These are phyloP conservation scores for Gymnoscopelus braueri DNA, from an alignment of 2,797 vertebrate species.

Conservation along the genomic window DNA sequence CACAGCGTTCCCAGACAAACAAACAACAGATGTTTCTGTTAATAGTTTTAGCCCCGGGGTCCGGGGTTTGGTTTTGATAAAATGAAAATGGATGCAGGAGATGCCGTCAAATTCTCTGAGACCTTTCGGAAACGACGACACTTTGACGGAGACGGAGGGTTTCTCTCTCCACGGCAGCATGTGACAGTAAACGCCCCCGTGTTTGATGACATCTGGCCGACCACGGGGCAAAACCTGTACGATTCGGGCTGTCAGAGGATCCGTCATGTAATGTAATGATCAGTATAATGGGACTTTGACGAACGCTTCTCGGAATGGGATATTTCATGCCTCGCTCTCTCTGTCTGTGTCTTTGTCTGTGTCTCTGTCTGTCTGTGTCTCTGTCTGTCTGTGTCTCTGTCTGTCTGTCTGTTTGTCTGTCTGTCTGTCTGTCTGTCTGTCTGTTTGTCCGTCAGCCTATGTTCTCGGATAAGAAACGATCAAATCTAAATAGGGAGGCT, in stretches of 20 bases:
- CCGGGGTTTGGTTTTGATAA: slow-evolving; percentile 35
- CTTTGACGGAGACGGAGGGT: too few species aligned
- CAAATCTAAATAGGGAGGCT: too few species aligned
- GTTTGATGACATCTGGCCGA: slow-evolving; percentile 29
- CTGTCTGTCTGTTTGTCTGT: slow-evolving; percentile 14
- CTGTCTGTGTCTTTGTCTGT: background rate
- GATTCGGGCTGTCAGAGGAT: slow-evolving; percentile 18
- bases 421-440: background rate
- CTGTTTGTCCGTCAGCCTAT: too few species aligned
- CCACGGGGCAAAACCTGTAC: background rate
- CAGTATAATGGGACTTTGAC: slow-evolving; percentile 18
- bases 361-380: slow-evolving; percentile 8
- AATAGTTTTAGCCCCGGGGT: slow-evolving; percentile 60
- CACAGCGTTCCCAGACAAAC: slow-evolving; percentile 62
- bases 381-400: slow-evolving; percentile 29
- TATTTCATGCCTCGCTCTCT: slow-evolving; percentile 29
- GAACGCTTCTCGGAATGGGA: slow-evolving; percentile 32
- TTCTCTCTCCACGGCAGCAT: too few species aligned
- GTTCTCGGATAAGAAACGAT: too few species aligned
- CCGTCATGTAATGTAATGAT: slow-evolving; percentile 26
- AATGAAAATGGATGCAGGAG: slow-evolving; percentile 63
- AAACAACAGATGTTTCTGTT: slow-evolving; percentile 61
- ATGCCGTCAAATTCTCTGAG: too few species aligned
- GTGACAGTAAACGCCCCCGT: slow-evolving; percentile 10
- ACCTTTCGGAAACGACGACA: too few species aligned